Base-by-base conservation (phyloP, 2,113 vertebrate species). In the Poeciliopsis retropinna region DNA sequence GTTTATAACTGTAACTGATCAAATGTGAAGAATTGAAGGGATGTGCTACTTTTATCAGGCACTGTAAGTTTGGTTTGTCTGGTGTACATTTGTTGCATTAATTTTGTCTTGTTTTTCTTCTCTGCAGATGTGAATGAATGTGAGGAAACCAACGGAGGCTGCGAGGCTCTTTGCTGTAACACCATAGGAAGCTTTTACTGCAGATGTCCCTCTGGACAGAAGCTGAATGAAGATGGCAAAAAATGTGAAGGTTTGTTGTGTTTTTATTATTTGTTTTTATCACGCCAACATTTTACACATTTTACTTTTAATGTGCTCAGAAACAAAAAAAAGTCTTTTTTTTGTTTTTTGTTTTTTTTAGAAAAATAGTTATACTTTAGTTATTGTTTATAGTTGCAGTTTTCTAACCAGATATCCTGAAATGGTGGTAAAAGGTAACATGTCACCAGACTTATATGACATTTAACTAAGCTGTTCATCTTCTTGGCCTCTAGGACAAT, bases 161-260 rank as follows among this genome's bases (percentile, higher is more conserved):
- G 94, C 5, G 93, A 95, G 72, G 93, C 89, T 47, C 77, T 70
- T 5, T 95, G 96, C 91, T 91, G 89, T 79, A 96, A 96, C 91
- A 95, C 95, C 19, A 90, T 95, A 2, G 95, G 96, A 31, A 97
- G 95, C 70, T 97, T 95, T 93, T 94, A 93, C 90, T 96, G 96
- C 92, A 88, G 85, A 75, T 95, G 95, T 54, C 90, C 91, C 0
- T 41, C 81, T 0, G 94, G 96, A 19, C 89, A 64, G 67, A 81
- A 91, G 78, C 93, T 96, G 64, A 92, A 76, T 34, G 92, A 81
- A 0, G 94, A 96, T 0, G 92, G 94, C 5, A 95, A 89, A 88
- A 89, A 90, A 0, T 96, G 96, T 67, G 79, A 92, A 93, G 95
- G 96, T 95, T 70, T 70, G 30, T 44, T 7, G 9, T 32, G 1